Base-by-base conservation (phyloP, 2,888 invertebrate species). In the Strigamia crassipes region DNA sequence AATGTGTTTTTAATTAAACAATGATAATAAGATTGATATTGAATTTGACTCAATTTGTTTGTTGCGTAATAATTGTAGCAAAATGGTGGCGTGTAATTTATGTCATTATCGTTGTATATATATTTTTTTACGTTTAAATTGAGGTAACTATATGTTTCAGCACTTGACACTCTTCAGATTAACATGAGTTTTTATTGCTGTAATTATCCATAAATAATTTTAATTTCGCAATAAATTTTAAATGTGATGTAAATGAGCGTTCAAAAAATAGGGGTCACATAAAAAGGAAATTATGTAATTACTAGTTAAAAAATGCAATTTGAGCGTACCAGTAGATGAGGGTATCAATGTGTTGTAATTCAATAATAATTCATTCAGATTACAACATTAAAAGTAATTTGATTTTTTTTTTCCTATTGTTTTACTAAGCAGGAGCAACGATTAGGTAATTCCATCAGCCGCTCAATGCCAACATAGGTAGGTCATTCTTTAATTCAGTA, bases 1-100 rank as follows among this genome's bases (percentile, higher is more conserved):
- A 56, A 56, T 56, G 56, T 27, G 31, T 73, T 31, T 31, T 73
- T 73, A 31, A 73, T 73, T 73, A 73, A 73, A 31, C 31, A 73
- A 31, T 10, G 27, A 31, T 18, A 73, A 27, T 27, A 73, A 12
- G 21, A 10, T 23, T 61, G 18, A n/a, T 18, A 12, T 27, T 73
- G 31, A 73, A 15, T 73, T 15, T 73, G 31, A 27, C 27, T 15
- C 1, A 27, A 73, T 15, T 51, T 51, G 38, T 4, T 38, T 38
- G 38, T 38, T 38, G 38, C 38, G 0, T 38, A 38, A 38, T 38
- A 38, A 6, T 38, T 38, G 38, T 10, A 38, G 10, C 38, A 38
- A 18, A 18, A 9, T 18, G 18, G 18, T 56, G 15, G 18, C 15
- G 12, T n/a, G 4, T 46, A 46, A 46, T 46, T 46, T 46, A n/a